phyloP scores from a whole-genome alignment of 2,797 vertebrate species.

The Pseudomugil gertrudae region DNA sequence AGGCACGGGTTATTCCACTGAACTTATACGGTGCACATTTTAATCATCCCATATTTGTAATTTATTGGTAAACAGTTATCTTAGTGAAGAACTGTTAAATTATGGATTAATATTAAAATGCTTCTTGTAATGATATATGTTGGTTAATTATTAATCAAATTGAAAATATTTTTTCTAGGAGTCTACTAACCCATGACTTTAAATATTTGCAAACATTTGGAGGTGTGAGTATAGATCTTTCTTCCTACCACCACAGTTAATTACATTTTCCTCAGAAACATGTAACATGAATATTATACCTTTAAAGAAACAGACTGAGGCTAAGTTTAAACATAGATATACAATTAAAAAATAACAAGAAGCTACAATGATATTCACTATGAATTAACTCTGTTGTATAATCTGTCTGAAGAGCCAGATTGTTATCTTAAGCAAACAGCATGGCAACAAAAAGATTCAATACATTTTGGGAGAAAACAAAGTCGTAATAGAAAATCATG shows the following conservation, averaged over 20 bases:
- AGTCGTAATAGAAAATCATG: constrained; percentile 53
- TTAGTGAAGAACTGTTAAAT: constrained; percentile 41
- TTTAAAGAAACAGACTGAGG: constrained; percentile 47
- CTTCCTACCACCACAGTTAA: constrained; percentile 38
- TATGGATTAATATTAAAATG: constrained; percentile 53
- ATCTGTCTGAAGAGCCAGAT: constrained; percentile 28
- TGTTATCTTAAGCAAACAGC: constrained; percentile 33
- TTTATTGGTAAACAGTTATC: constrained; percentile 44
- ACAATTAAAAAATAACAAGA: constrained; percentile 33
- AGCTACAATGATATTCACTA: constrained; percentile 60
- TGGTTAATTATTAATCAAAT: constrained; percentile 60
- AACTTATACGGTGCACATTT: constrained; percentile 43
- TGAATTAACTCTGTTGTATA: constrained; percentile 49
- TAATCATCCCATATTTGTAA: constrained; percentile 36
- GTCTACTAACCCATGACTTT: constrained; percentile 32
- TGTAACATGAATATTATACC: constrained; percentile 49
- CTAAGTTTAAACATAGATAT: constrained; percentile 39
- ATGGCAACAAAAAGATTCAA: constrained; percentile 37
- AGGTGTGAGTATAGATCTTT: constrained; percentile 15
- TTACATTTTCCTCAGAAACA: constrained; percentile 38
- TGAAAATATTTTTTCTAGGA: constrained; percentile 33
- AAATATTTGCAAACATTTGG: constrained; percentile 40
- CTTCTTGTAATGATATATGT: constrained; percentile 44
- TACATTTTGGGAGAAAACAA: constrained; percentile 58
- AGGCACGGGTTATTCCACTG: constrained; percentile 5